These are phyloP conservation scores for Digitonthophagus gazella DNA, from an alignment of 2,888 invertebrate species.

Conservation along the genomic window DNA sequence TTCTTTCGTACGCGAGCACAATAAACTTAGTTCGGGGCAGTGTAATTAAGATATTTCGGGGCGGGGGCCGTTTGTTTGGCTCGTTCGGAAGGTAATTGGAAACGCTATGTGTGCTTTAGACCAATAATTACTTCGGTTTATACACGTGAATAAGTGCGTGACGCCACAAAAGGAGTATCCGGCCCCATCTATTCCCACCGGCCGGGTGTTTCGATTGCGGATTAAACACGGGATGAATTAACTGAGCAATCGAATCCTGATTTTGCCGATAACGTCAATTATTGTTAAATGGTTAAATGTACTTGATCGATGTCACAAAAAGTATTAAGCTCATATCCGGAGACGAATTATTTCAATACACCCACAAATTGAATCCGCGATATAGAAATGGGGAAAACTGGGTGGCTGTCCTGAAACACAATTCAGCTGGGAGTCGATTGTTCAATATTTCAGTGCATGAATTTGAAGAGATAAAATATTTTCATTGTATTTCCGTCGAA, in stretches of 20 bases:
- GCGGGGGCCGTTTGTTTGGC: not conserved
- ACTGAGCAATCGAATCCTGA: too few relatives aligned
- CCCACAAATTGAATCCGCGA: not conserved
- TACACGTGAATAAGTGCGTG: not conserved
- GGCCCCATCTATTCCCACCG: not conserved
- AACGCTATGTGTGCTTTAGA: not conserved
- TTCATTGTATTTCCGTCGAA: constrained; percentile 12
- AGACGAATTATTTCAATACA: not conserved
- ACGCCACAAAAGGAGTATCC: not conserved
- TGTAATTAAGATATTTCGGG: not conserved
- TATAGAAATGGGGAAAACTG: not conserved
- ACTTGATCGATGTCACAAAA: not conserved
- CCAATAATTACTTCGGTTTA: not conserved
- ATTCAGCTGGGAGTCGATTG: constrained; percentile 8
- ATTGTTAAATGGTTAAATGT: too few relatives aligned
- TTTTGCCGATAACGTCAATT: too few relatives aligned
- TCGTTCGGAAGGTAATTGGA: not conserved
- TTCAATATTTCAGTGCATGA: constrained; percentile 16
- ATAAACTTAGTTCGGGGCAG: not conserved
- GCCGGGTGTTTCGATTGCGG: too few relatives aligned
- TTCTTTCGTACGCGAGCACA: not conserved
- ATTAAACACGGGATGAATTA: too few relatives aligned
- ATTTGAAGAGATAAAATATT: constrained; percentile 16
- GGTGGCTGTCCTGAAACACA: not conserved
- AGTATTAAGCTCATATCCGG: not conserved